Evolutionary conservation across 2,888 invertebrate species (phyloP), one percentile per base, ranked within the genome.

Genomic region (Gymnosoma rotundatum): DNA sequence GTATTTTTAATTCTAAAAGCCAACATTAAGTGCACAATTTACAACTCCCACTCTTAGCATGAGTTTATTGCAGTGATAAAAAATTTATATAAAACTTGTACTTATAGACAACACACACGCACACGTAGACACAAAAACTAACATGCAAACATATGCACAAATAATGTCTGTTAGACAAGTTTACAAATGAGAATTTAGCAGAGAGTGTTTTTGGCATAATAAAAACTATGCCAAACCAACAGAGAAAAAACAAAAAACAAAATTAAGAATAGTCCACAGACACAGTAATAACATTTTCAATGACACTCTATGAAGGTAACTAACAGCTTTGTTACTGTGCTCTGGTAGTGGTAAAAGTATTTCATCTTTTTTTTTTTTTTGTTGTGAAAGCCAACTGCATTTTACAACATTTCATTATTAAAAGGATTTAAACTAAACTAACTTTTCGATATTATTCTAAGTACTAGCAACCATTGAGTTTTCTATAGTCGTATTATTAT

Each of bases 181-280:
- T 84, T 78, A 81, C 80, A 84, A 81, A 81, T 81, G 84, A 81
- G 81, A 81, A 78, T 81, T 78, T 81, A 84, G 81, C 84, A 74
- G 69, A 78, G 84, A 78, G 73, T 81, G 83, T 81, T 69, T 78
- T 81, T 84, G 80, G 69, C 81, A 78, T 56, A 84, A 78, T 80
- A 81, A 72, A 78, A 84, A 81, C 81, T 81, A 75, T 63, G 69
- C 70, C 73, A 79, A 79, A 73, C 73, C 79, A 70, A 81, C 48
- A 63, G 52, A 70, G 58, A 64, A 50, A 16, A 18, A 9, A 52
- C 3, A 18, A 52, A 52, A 18, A 52, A 52, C 9, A 52, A 52
- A 20, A 72, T 58, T 32, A 48, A 72, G 61, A 45, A 72, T 73
- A 83, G 72, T 76, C 60, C 79, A 73, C 83, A 83, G 83, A 76